Base-by-base conservation (phyloP, 2,888 invertebrate species). In the Nycteola revayana region DNA sequence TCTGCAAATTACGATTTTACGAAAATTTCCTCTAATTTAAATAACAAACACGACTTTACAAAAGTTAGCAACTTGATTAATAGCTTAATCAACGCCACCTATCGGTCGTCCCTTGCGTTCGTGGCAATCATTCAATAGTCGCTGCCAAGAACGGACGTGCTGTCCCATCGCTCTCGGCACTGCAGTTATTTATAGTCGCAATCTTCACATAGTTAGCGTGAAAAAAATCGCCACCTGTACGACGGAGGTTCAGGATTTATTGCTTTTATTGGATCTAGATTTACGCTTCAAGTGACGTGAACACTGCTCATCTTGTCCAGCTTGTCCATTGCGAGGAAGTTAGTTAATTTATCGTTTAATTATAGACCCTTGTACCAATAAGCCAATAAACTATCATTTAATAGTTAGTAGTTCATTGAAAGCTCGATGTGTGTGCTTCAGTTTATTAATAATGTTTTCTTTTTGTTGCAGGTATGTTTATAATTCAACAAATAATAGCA, bases 111-210 rank as follows among this genome's bases (percentile, higher is more conserved):
- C 63, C 64, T 80, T 76, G 71, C 69, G 71, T 57, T 49, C 51
- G 51, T 50, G 50, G 71, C 75, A 73, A 85, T 87, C 78, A 79
- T 60, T 86, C 85, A 82, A 73, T 50, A 54, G 52, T 61, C 52
- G 56, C 60, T 68, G 62, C 61, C 47, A 51, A 49, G 66, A 66
- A 66, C 59, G 69, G 76, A 79, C 74, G 64, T 75, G 64, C 58
- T 52, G 68, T 75, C 66, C 56, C 51, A 51, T 66, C 60, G 72
- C 67, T 65, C 71, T 66, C 61, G 65, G 62, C 66, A 56, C 60
- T 66, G 58, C 51, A 63, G 75, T 82, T 80, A 86, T 87, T 86
- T 86, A 86, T 84, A 62, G 82, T 49, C 55, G 71, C 80, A 86
- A 87, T 87, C 73, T 85, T 75, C 71, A 62, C 68, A 71, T 65